Base-by-base conservation (phyloP, 2,113 vertebrate species). In the Xiphias gladius region DNA sequence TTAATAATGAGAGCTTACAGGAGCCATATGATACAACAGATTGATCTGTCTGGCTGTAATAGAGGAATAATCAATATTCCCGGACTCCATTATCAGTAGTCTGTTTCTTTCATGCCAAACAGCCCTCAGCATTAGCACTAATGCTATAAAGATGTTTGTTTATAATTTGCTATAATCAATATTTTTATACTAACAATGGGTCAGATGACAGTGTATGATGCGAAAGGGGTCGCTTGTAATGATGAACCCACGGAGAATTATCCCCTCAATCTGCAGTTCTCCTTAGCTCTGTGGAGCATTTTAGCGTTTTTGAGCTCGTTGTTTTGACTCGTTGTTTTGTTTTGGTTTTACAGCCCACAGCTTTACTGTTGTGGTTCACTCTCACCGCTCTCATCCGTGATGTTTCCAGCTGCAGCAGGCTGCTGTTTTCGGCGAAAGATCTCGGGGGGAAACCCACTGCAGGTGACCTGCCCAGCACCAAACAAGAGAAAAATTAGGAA, bases 31-130 rank as follows among this genome's bases (percentile, higher is more conserved):
- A 78, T 28, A 58, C 39, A 11, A n/a, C 43, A 35, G 39, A 74
- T 65, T 43, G 35, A 86, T 79, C 52, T 24, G 35, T 28, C 28
- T 35, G 63, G 11, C 69, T 74, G 22, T 39, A 58, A 70, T 7
- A 43, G 63, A 50, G 52, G 68, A 57, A 30, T 70, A 69, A 83
- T 86, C 79, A 46, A 64, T 76, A 67, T 73, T 73, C 5, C 54
- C 72, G 79, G 20, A 32, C 35, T 83, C 70, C 61, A 58, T 66
- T 28, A 64, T 17, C 43, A 46, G 17, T 43, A 39, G 5, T 63
- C 63, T 32, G 14, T 35, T 80, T 59, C 26, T 73, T 41, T 58
- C 64, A 61, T 24, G 41, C n/a, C 11, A 5, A 11, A 22, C 4
- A n/a, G 58, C 57, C 12, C 43, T 68, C 24, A 35, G 72, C 46